These are phyloP conservation scores for Andrena bucephala DNA, from an alignment of 2,888 invertebrate genomes.

Conservation along the genomic window DNA sequence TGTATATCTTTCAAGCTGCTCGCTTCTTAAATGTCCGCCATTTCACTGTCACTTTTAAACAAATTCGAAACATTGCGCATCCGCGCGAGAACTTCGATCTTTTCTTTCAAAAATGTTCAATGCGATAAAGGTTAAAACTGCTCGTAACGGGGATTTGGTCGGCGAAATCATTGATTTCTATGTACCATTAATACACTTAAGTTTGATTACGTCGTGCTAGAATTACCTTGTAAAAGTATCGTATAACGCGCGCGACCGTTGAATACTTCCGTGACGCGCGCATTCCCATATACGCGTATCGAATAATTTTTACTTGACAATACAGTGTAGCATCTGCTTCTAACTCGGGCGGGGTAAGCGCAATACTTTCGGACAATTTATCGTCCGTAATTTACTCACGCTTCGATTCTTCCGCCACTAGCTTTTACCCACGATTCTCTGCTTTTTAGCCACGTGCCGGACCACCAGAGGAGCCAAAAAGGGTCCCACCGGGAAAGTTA, in stretches of 20 bases:
- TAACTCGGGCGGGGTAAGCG: conserved; percentile 76
- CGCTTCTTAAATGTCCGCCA: background rate
- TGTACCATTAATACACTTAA: conserved; percentile 36
- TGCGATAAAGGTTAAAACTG: conserved; percentile 52
- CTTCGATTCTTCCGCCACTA: conserved; percentile 32
- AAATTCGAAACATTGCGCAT: background rate
- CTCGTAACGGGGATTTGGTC: conserved; percentile 30
- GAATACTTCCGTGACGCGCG: conserved; percentile 7
- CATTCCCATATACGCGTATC: conserved; percentile 25
- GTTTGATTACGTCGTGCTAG: conserved; percentile 35
- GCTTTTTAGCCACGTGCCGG: background rate
- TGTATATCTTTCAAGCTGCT: no score
- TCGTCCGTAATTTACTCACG: conserved; percentile 1
- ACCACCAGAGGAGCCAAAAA: background rate
- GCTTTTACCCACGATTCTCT: background rate
- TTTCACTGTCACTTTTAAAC: background rate
- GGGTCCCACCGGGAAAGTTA: background rate
- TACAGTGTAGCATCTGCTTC: conserved; percentile 36
- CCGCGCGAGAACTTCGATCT: background rate
- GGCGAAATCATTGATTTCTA: conserved; percentile 55
- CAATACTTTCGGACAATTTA: conserved; percentile 61
- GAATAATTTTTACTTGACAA: conserved; percentile 39
- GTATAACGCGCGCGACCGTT: conserved; percentile 20
- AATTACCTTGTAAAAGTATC: conserved; percentile 40
- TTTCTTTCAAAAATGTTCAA: background rate